Evolutionary conservation across 2,113 vertebrate species (phyloP), one percentile per base, ranked within the genome.

Genomic region (Sinocyclocheilus anshuiensis): DNA sequence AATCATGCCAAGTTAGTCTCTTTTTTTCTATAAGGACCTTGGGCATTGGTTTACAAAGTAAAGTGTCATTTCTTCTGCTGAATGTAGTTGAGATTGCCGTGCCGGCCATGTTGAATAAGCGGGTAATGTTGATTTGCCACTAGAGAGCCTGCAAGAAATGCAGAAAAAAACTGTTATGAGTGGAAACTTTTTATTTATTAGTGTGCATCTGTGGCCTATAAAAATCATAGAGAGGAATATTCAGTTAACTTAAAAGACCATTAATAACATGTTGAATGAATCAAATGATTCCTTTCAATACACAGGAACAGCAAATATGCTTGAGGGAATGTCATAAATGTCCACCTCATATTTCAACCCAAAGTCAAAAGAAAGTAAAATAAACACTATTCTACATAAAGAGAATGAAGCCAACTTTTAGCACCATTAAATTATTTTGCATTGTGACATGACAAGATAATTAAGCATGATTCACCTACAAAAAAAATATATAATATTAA

Each of bases 31-130:
- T 89, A 91, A 91, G 90, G 93, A 93, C 86, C 89, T 81, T 87
- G 69, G 81, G 86, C 88, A 11, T 90, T 55, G 89, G 90, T 85
- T 90, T 45, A 55, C 22, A 86, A 86, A 87, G 79, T 89, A 91
- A 92, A 93, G 91, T 91, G 92, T 88, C 90, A 10, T 90, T 89
- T 99, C 95, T 99, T 99, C 96, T 99, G 97, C 88, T 98, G 97
- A 94, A 97, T 96, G 94, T 96, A 98, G 92, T 96, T 98, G 92
- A 98, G 94, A 91, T 95, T 99, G 91, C 94, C 95, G 89, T 96
- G 97, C 87, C 96, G 95, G 91, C 97, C 96, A 86, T 98, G 97
- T 89, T 96, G 97, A 90, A 98, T 95, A 91, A 99, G 94, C 0
- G 96, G 95, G 94, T 97, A 95, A 92, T 95, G 96, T 84, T 96